phyloP scores from a whole-genome alignment of 2,113 vertebrate genomes.

The Mohoua ochrocephala region DNA sequence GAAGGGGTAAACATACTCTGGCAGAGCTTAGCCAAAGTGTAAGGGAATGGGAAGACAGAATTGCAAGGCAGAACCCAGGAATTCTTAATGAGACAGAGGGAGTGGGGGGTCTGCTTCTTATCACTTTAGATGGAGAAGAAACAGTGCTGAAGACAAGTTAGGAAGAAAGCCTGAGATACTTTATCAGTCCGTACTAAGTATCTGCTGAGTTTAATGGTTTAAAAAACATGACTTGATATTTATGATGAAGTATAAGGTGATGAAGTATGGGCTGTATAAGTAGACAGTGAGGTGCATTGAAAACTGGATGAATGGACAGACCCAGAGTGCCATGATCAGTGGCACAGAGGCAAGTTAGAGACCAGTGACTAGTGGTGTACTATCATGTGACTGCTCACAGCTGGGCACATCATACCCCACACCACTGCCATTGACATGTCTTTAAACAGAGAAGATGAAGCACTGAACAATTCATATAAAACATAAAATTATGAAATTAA shows the following conservation, averaged over 20 bases:
- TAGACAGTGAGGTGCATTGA: neutral
- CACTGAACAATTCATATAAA: neutral
- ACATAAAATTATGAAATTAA: neutral
- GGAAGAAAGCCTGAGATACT: neutral
- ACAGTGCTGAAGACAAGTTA: neutral
- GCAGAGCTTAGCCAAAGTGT: neutral
- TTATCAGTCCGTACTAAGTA: neutral
- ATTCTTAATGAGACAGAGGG: neutral
- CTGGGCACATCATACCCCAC: neutral
- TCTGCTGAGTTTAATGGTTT: neutral
- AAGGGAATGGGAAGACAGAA: neutral
- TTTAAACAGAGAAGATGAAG: neutral
- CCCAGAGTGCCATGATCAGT: neutral
- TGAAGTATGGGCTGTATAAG: neutral
- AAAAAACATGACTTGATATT: neutral
- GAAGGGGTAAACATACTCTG: neutral
- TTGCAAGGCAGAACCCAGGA: neutral
- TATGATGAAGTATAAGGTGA: neutral
- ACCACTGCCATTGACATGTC: neutral
- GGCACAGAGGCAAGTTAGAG: neutral
- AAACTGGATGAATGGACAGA: neutral
- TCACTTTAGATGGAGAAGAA: neutral
- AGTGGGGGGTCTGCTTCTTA: neutral
- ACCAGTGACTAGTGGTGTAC: accelerated
- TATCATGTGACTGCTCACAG: neutral